Percentiles rank a stretch among this genome's conserved stretches.
Evolutionary conservation across 2,113 vertebrate species (phyloP).

Genomic region (Fregetta grallaria): DNA sequence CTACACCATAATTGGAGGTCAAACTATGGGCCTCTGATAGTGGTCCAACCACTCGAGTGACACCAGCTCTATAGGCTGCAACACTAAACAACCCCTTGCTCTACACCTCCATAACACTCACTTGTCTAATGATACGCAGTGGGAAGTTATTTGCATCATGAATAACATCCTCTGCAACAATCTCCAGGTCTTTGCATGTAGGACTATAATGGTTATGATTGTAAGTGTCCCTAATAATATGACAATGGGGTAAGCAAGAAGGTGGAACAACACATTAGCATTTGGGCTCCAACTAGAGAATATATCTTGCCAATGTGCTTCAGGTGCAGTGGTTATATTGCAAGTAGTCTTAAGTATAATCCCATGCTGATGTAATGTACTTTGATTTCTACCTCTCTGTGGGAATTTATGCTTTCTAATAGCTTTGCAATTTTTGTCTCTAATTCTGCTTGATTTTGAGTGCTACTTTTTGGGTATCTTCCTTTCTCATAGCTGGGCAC

Average conservation of each 20-base stretch:
- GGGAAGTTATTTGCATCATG: neutral
- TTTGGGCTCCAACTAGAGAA: neutral
- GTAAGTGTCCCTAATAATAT: neutral
- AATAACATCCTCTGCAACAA: neutral
- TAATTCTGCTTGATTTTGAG: neutral
- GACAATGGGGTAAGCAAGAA: neutral
- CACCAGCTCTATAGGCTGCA: neutral
- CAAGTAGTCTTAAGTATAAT: neutral
- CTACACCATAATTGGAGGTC: neutral
- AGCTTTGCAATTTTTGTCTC: neutral
- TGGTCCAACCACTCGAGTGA: too few relatives aligned
- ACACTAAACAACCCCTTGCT: neutral
- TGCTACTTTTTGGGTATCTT: neutral
- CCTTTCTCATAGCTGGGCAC: neutral
- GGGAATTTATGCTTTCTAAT: neutral
- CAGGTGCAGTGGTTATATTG: neutral
- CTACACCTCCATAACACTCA: neutral
- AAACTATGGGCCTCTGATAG: too few relatives aligned
- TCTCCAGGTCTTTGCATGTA: neutral
- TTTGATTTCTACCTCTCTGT: neutral
- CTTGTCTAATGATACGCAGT: neutral
- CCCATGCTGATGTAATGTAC: neutral
- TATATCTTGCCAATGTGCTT: neutral
- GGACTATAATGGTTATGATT: neutral
- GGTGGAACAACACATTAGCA: neutral